Conservation (phyloP, 1,140 invertebrate genomes). For the Pseudomyrmex sp. region DNA sequence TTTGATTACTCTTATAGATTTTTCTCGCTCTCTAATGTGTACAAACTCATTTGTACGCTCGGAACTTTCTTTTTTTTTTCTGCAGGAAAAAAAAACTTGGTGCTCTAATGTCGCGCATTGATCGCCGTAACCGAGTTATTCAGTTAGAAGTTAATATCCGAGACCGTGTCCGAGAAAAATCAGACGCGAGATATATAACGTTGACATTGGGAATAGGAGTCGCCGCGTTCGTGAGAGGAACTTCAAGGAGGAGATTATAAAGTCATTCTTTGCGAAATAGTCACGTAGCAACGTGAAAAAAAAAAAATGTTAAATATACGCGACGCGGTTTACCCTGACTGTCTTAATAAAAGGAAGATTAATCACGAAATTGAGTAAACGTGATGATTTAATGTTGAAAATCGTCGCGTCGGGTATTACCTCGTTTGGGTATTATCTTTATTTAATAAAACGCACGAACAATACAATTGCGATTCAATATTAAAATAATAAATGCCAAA, state of each 20-base stretch:
- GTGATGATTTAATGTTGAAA: neutral
- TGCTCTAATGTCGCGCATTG: neutral
- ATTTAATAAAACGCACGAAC: no score
- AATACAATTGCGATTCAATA: neutral
- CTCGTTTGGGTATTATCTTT: no score
- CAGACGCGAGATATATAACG: conserved; percentile 41
- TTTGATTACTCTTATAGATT: neutral
- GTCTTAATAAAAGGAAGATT: conserved; percentile 13
- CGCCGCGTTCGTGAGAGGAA: conserved; percentile 66
- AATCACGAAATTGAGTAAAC: neutral
- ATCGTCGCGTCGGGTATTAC: neutral
- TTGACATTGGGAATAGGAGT: conserved; percentile 56
- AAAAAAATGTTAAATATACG: conserved; percentile 46
- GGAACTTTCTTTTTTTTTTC: neutral
- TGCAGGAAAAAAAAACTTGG: neutral
- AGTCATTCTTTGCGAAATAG: conserved; percentile 53
- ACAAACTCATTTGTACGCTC: conserved; percentile 36
- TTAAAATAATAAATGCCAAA: neutral
- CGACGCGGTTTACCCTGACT: neutral
- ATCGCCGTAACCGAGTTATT: conserved; percentile 23
- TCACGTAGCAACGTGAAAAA: conserved; percentile 36
- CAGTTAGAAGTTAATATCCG: conserved; percentile 29
- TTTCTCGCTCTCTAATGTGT: neutral
- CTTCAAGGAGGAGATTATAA: conserved; percentile 75
- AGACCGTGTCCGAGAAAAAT: conserved; percentile 17